Evolutionary conservation across 2,797 vertebrate species (phyloP).

Genomic region (Pseudochaenichthys georgianus): DNA sequence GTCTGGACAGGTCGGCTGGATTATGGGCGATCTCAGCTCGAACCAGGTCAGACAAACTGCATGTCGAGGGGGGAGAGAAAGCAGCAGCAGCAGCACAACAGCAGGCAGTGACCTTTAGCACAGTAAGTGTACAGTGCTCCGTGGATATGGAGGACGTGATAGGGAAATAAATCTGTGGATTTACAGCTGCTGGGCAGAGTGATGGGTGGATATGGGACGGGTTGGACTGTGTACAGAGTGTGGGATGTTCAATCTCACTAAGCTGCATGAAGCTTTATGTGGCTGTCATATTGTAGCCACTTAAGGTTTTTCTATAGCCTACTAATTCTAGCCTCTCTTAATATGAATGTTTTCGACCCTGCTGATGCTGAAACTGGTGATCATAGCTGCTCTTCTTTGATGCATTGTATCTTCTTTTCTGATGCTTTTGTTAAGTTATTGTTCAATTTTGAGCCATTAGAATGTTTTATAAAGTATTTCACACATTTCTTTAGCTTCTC

Average conservation of each 20-base stretch:
- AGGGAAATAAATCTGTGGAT: slow-evolving; percentile 74
- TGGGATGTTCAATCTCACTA: slow-evolving; percentile 14
- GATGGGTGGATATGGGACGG: slow-evolving; percentile 28
- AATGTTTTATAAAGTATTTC: neutral
- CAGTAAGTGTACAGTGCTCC: slow-evolving; percentile 69
- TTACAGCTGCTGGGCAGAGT: slow-evolving; percentile 70
- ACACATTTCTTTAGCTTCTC: neutral
- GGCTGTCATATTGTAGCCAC: slow-evolving; percentile 14
- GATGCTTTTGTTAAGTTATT: slow-evolving; percentile 3
- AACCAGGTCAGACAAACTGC: slow-evolving; percentile 72
- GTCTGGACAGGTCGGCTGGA: slow-evolving; percentile 68
- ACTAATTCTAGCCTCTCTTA: neutral
- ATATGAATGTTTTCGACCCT: neutral
- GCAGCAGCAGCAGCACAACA: slow-evolving; percentile 54
- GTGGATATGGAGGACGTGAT: slow-evolving; percentile 60
- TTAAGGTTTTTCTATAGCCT: slow-evolving; percentile 6
- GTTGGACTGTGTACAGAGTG: slow-evolving; percentile 12
- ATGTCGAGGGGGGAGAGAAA: slow-evolving; percentile 36
- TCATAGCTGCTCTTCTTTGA: neutral
- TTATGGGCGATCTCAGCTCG: slow-evolving; percentile 58
- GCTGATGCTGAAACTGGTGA: neutral
- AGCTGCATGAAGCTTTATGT: slow-evolving; percentile 27
- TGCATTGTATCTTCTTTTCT: neutral
- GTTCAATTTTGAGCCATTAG: neutral
- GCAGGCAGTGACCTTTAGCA: slow-evolving; percentile 78